A percentile compares a stretch with the other conserved stretches of the same genome.
These are phyloP conservation scores for Trichomycterus rosablanca DNA, from an alignment of 2,113 vertebrate genomes.

Conservation along the genomic window DNA sequence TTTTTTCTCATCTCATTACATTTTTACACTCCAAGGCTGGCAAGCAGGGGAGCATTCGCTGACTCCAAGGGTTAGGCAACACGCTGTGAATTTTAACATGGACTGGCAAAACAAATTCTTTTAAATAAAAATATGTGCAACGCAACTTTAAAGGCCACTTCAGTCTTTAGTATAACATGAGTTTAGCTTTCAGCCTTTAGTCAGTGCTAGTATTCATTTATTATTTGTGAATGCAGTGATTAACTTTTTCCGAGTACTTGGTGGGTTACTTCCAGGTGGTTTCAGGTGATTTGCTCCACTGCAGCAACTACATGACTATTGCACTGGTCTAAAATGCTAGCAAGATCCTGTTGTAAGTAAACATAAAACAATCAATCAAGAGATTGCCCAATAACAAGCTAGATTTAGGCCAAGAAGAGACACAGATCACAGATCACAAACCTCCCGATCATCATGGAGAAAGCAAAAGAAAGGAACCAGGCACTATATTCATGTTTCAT, in stretches of 20 bases:
- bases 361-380: too few relatives aligned
- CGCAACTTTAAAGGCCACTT: neutral
- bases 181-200: too few relatives aligned
- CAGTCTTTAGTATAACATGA: neutral
- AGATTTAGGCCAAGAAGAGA: too few relatives aligned
- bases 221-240: conserved; percentile 16
- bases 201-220: neutral
- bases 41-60: neutral
- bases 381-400: too few relatives aligned
- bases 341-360: too few relatives aligned
- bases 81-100: conserved; percentile 6
- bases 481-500: too few relatives aligned
- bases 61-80: neutral
- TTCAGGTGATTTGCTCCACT: too few relatives aligned
- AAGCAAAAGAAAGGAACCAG: too few relatives aligned
- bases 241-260: neutral
- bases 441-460: too few relatives aligned
- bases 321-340: too few relatives aligned
- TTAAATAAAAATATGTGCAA: neutral
- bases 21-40: conserved; percentile 2
- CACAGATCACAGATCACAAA: too few relatives aligned
- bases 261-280: neutral
- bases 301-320: too few relatives aligned
- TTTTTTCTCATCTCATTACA: neutral
- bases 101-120: neutral